Percentiles rank a stretch among this genome's conserved stretches.
phyloP scores from a whole-genome alignment of 2,113 vertebrate genomes.

The Charadrius vociferus region DNA sequence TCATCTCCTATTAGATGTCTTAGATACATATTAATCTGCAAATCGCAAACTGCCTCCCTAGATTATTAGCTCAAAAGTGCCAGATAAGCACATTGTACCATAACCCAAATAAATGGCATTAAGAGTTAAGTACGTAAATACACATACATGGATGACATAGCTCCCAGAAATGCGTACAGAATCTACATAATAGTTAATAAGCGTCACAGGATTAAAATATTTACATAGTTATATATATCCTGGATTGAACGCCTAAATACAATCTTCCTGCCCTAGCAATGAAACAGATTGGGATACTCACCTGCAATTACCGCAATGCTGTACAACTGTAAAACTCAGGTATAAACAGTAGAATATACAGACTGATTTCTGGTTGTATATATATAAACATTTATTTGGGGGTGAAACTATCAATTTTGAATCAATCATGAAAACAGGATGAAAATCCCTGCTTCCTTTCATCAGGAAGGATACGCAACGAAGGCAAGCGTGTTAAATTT shows the following conservation, averaged over 20 bases:
- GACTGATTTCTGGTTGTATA: neutral
- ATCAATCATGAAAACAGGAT: neutral
- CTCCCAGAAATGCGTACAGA: neutral
- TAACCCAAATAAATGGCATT: neutral
- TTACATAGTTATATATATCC: neutral
- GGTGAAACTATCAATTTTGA: neutral
- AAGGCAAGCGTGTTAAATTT: neutral
- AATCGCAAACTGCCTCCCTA: neutral
- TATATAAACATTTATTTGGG: neutral
- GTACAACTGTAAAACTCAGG: neutral
- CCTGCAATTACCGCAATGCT: neutral
- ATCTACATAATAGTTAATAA: neutral
- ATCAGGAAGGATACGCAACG: neutral
- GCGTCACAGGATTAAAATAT: neutral
- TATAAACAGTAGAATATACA: neutral
- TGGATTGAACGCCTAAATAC: neutral
- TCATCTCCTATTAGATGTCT: neutral
- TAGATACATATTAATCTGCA: neutral
- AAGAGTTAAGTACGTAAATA: neutral
- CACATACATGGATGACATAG: neutral
- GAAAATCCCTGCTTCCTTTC: neutral
- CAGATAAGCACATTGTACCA: neutral
- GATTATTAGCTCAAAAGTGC: neutral
- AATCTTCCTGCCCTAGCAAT: neutral
- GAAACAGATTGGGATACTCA: neutral